Percentiles rank a stretch among this genome's conserved stretches.
Evolutionary conservation across 2,888 invertebrate genomes (phyloP).

Genomic region (Limnephilus marmoratus): DNA sequence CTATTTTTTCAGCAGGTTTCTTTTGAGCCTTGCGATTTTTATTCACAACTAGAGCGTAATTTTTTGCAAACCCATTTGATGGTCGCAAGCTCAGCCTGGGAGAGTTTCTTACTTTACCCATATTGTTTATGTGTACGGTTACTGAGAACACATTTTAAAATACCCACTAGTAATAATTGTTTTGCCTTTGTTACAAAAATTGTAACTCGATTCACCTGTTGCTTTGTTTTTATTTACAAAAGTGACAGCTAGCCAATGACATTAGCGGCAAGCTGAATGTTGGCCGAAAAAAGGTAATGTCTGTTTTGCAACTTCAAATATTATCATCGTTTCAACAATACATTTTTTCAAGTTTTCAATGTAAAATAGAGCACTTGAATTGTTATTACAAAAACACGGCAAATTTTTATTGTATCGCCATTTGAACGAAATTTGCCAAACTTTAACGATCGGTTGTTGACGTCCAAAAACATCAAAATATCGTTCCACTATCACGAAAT

Average conservation of each 20-base stretch:
- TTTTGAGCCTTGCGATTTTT: constrained; percentile 52
- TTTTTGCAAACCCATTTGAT: constrained; percentile 33
- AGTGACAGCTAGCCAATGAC: not conserved
- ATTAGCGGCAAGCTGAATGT: not conserved
- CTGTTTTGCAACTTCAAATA: not conserved
- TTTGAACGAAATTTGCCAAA: not conserved
- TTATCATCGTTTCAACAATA: not conserved
- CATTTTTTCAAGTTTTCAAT: not conserved
- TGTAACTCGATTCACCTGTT: not conserved
- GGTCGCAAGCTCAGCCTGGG: not conserved
- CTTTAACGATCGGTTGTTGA: not conserved
- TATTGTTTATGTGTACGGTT: not conserved
- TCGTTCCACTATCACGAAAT: not conserved
- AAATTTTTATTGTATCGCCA: not conserved
- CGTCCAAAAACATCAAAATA: not conserved
- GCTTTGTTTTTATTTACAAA: not conserved
- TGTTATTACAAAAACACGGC: not conserved
- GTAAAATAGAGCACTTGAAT: not conserved
- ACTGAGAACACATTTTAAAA: not conserved
- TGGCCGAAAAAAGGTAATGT: not conserved
- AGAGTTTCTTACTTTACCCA: constrained; percentile 18
- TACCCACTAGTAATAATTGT: not conserved
- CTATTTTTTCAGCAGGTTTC: constrained; percentile 45
- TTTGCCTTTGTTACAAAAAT: not conserved
- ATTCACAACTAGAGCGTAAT: constrained; percentile 54